Evolutionary conservation across 2,888 invertebrate genomes (phyloP).

Genomic region (Spilarctia lutea): DNA sequence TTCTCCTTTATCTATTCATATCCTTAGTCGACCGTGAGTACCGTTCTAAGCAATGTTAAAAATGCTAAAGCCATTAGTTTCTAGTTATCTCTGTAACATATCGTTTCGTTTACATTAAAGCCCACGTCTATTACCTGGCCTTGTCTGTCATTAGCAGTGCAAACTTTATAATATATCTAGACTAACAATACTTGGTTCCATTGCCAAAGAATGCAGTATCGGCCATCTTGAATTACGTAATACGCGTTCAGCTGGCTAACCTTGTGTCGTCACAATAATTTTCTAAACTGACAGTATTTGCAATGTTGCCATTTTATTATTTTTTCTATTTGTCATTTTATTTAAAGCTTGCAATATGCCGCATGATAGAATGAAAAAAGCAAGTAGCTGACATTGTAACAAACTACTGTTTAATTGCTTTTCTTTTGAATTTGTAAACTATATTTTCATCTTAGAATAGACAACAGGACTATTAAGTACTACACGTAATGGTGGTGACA

Average conservation of each 20-base stretch:
- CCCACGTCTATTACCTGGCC: slow-evolving; percentile 35
- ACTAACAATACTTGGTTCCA: slow-evolving; percentile 62
- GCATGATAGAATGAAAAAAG: not conserved
- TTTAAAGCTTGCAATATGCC: not conserved
- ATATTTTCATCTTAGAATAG: too few relatives aligned
- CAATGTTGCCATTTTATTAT: not conserved
- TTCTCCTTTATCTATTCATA: not conserved
- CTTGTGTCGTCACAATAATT: slow-evolving; percentile 41
- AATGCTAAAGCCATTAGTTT: slow-evolving; percentile 29
- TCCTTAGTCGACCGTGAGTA: not conserved
- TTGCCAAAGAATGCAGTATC: slow-evolving; percentile 69
- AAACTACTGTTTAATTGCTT: not conserved
- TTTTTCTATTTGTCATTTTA: not conserved
- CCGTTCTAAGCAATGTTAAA: slow-evolving; percentile 8
- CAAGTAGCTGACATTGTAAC: too few relatives aligned
- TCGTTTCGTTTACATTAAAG: slow-evolving; percentile 27
- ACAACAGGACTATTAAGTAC: not conserved
- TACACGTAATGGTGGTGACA: too few relatives aligned
- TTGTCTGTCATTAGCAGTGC: slow-evolving; percentile 52
- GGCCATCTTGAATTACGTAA: slow-evolving; percentile 56
- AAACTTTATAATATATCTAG: slow-evolving; percentile 57
- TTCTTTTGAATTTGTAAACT: not conserved
- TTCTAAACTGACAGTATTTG: not conserved
- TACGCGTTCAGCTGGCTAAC: slow-evolving; percentile 46
- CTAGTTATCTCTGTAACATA: slow-evolving; percentile 34